Evolutionary conservation across 2,888 invertebrate species (phyloP), one percentile per base, ranked within the genome.

Genomic region (Lysandra coridon): DNA sequence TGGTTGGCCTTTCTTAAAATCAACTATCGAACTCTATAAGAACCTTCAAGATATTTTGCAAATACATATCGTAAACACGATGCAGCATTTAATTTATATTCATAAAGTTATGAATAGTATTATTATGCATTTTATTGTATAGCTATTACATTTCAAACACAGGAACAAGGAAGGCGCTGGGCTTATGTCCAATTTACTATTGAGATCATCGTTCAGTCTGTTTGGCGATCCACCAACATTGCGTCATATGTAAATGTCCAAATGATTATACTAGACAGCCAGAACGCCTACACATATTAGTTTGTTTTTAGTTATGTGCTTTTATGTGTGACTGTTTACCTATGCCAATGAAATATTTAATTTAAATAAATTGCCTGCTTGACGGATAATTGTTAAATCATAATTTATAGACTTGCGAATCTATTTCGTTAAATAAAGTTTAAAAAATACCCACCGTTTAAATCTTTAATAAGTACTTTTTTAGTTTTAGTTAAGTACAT

Each of bases 121-220:
- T 64, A 64, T 12, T 30, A 64, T 12, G 64, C 62, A 12, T 64
- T 30, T 30, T 30, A 30, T 30, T 12, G 62, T 23, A 23, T 62
- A 62, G 62, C 23, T 62, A 62, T 62, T 12, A 30, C 30, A 64
- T 64, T 64, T 64, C 30, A 64, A 64, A 64, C 30, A 12, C 64
- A 64, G 64, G 30, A 64, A 64, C 4, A 10, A 30, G 64, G 30
- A 64, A 64, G 64, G 30, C 64, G 30, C 30, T 74, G 40, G 74
- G 74, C 73, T 74, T n/a, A 44, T 44, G 40, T n/a, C 74, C 74
- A 74, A 74, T 40, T 40, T 74, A 40, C 44, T 74, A 4, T 74
- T 44, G 74, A 74, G 74, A 74, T 74, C 74, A 74, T 40, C 74
- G n/a, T 74, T 44, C 33, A n/a, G 23, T 74, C 17, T 74, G n/a